Evolutionary conservation across 2,888 invertebrate species (phyloP), one percentile per base, ranked within the genome.

Genomic region (Glyphotaelius pellucidus): DNA sequence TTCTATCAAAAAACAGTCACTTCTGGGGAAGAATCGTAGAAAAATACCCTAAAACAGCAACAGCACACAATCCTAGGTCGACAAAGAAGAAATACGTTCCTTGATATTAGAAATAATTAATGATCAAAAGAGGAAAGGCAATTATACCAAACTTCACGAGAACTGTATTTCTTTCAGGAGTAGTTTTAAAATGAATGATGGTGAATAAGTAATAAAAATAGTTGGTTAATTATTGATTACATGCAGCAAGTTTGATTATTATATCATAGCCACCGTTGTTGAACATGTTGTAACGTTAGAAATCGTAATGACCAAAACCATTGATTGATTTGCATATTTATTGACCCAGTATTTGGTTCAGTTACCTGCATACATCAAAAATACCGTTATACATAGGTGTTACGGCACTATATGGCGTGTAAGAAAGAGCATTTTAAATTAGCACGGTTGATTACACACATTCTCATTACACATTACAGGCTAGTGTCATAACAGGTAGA

Each of bases 251-350:
- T 25, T 67, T n/a, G 67, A 67, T 67, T 67, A 67, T 67, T 67
- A 67, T 67, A 25, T 67, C 67, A 67, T 9, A 67, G 7, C 7
- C 67, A 25, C 25, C 67, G 67, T 67, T 9, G 25, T 67, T 67
- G 25, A 67, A 9, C 67, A 67, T 67, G 67, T 67, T 32, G 31
- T 31, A 81, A 81, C 32, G 32, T 4, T 81, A 15, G 31, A 81
- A 81, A 81, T 81, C 30, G 32, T 38, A 85, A 85, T 85, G 85
- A 85, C 85, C 85, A 85, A 85, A 81, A 85, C 3, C 42, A 85
- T 38, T n/a, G 38, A 38, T 38, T 85, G 85, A 85, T 85, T 85
- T 35, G n/a, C 85, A 85, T 85, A 85, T 85, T 83, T 30, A n/a
- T 25, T 32, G 87, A 31, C 52, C 87, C 25, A 52, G 87, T 87